These are phyloP conservation scores for Thereva nobilitata DNA, from an alignment of 2,888 invertebrate genomes.

Conservation along the genomic window DNA sequence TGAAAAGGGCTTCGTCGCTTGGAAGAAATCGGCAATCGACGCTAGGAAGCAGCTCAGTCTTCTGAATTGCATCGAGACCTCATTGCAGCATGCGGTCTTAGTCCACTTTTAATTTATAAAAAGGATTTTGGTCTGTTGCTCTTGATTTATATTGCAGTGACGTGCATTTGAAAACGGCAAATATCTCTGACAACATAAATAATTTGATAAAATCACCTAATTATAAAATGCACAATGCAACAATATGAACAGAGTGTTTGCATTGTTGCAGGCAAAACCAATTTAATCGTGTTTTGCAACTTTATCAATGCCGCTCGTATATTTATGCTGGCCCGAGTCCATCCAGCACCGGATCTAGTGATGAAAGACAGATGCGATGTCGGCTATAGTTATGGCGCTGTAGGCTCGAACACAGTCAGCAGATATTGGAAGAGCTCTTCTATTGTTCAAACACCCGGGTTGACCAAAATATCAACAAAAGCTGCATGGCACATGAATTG, in stretches of 20 bases:
- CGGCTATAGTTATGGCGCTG: neutral
- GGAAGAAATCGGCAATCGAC: too few species aligned
- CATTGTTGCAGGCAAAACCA: constrained; percentile 41
- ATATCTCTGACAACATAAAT: constrained; percentile 41
- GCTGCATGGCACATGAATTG: constrained; percentile 24
- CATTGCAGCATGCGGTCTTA: too few species aligned
- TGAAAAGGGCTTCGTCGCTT: too few species aligned
- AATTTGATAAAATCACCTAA: constrained; percentile 43
- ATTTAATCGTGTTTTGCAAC: constrained; percentile 42
- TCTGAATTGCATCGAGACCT: too few species aligned
- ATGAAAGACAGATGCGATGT: constrained; percentile 32
- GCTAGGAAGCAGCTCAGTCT: too few species aligned
- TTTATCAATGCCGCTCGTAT: constrained; percentile 39
- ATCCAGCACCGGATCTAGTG: constrained; percentile 26
- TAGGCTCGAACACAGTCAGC: constrained; percentile 7
- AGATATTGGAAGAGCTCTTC: constrained; percentile 34
- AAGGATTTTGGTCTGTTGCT: too few species aligned
- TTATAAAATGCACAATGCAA: constrained; percentile 43
- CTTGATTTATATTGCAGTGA: constrained; percentile 18
- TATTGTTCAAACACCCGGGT: constrained; percentile 35
- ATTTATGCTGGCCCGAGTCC: constrained; percentile 14
- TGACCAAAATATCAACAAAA: constrained; percentile 30
- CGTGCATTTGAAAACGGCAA: constrained; percentile 9
- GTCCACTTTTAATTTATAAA: too few species aligned
- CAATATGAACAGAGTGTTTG: constrained; percentile 40